A percentile compares a stretch with the other conserved stretches of the same genome.
These are phyloP conservation scores for Osmerus eperlanus DNA, from an alignment of 2,113 vertebrate genomes.

Conservation along the genomic window DNA sequence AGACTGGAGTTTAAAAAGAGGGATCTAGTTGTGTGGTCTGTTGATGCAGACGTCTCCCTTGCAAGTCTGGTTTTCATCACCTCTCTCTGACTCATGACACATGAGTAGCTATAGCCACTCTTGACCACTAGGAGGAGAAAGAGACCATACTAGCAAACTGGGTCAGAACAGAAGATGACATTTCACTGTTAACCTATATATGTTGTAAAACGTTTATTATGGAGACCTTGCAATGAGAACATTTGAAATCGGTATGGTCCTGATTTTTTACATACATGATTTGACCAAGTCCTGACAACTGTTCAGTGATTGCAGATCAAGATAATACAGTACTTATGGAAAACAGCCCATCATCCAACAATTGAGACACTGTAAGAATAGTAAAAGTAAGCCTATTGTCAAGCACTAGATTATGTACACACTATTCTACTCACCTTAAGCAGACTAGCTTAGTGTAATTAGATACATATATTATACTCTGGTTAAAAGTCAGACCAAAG, in stretches of 20 bases:
- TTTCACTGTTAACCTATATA: not conserved
- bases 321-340: not conserved
- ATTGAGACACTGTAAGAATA: too few relatives aligned
- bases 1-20: slow-evolving; percentile 52
- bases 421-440: too few relatives aligned
- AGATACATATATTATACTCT: not conserved
- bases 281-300: not conserved
- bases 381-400: too few relatives aligned
- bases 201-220: not conserved
- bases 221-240: not conserved
- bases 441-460: not conserved
- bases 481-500: not conserved
- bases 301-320: not conserved
- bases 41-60: too few relatives aligned
- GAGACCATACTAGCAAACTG: not conserved
- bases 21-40: not conserved
- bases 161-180: not conserved
- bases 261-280: not conserved
- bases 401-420: too few relatives aligned
- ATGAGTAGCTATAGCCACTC: not conserved
- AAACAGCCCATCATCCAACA: too few relatives aligned
- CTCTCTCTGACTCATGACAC: not conserved
- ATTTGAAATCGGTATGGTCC: not conserved
- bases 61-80: not conserved
- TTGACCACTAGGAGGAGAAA: not conserved